phyloP scores from a whole-genome alignment of 2,113 vertebrate genomes.

The Acanthochromis polyacanthus region DNA sequence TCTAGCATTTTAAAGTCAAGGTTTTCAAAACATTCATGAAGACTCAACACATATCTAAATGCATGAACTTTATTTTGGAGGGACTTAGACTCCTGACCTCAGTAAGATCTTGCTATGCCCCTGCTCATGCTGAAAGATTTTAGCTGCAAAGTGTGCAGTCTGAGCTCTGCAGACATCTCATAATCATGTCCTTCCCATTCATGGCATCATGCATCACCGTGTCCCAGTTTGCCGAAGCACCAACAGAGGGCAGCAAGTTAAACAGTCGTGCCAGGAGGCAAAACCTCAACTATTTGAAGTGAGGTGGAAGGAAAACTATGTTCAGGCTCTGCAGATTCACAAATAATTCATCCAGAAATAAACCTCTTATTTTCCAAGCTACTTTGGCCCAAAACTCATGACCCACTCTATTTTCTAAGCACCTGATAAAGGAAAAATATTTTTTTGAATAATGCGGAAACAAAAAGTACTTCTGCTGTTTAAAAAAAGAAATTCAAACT shows the following conservation, averaged over 20 bases:
- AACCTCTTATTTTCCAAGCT: slow-evolving; percentile 27
- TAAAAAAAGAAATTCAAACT: neutral
- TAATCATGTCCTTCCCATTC: neutral
- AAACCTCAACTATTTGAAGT: slow-evolving; percentile 2
- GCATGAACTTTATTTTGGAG: no score
- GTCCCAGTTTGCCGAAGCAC: slow-evolving; percentile 16
- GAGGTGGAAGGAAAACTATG: neutral
- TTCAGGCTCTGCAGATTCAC: slow-evolving; percentile 9
- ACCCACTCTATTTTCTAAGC: neutral
- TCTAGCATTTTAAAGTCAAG: no score
- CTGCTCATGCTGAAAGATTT: neutral
- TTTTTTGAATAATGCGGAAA: neutral
- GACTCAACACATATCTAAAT: no score
- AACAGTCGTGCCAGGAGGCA: slow-evolving; percentile 13
- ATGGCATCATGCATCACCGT: neutral
- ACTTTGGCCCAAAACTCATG: neutral
- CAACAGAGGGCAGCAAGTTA: slow-evolving; percentile 65
- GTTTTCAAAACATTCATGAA: no score
- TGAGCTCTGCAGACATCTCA: no score
- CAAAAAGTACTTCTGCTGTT: neutral
- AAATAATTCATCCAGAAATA: slow-evolving; percentile 42
- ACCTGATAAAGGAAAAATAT: neutral
- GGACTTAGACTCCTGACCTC: neutral
- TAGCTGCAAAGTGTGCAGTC: neutral
- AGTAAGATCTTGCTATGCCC: no score